Conservation (phyloP, 2,113 vertebrate genomes). For the Pipra filicauda region DNA sequence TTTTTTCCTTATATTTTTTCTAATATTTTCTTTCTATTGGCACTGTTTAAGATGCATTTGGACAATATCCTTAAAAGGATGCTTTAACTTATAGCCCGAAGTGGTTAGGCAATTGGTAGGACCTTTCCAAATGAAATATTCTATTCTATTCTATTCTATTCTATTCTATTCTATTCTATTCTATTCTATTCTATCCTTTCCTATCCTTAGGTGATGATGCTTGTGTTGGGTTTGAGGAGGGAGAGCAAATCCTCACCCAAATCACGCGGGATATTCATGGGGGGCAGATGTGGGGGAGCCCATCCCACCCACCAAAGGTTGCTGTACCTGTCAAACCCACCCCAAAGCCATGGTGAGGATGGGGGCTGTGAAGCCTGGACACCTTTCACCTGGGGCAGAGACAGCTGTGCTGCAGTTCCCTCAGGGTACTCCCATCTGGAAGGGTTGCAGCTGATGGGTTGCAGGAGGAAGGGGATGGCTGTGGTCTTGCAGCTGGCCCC, state of each 20-base stretch:
- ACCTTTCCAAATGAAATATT: neutral
- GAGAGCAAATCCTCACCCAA: neutral
- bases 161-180: neutral
- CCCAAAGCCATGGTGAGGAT: neutral
- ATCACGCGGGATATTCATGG: accelerated
- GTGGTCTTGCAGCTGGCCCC: neutral
- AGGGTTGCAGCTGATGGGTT: neutral
- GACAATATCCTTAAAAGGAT: neutral
- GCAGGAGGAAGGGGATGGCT: neutral
- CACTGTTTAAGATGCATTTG: neutral
- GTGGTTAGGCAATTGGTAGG: neutral
- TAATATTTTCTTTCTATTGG: neutral
- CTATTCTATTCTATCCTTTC: neutral
- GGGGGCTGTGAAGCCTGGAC: neutral
- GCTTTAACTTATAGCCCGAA: neutral
- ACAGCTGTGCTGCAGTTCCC: neutral
- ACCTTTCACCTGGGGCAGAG: neutral
- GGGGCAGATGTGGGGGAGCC: neutral
- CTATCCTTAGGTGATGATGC: neutral
- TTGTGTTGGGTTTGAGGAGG: neutral
- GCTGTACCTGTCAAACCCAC: neutral
- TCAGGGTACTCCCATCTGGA: accelerated
- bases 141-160: neutral
- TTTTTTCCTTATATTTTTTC: neutral
- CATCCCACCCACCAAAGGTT: accelerated